Base-by-base conservation (phyloP, 2,888 invertebrate species). In the Agrenia bidenticulata region DNA sequence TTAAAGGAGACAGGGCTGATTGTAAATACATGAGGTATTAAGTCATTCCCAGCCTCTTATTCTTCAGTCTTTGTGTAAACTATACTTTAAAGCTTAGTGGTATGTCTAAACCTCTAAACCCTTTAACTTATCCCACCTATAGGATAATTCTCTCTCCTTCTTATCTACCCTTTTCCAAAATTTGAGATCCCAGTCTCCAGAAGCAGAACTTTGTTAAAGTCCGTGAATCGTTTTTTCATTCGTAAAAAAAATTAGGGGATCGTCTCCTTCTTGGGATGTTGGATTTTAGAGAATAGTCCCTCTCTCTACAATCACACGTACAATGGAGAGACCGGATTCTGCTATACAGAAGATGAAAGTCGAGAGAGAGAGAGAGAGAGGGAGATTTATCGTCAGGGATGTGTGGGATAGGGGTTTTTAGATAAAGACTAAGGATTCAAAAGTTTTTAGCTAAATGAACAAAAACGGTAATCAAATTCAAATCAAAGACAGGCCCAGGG, bases 401-500 rank as follows among this genome's bases (percentile, higher is more conserved):
- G 66, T 63, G 64, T 61, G 65, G 60, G 63, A 55, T 57, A 67
- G 61, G 63, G 63, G 64, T 51, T 51, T 24, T 23, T 23, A 23
- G 23, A 24, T 51, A 51, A 23, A 51, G 51, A 23, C 21, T 50
- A 57, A 53, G 63, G 61, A 66, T 67, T 72, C 68, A 64, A 72
- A 70, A 72, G 63, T 69, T 72, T 73, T 69, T 66, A 70, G 70
- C 71, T 70, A 73, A 76, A 74, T 76, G 74, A 74, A 71, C 72
- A 74, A 73, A 76, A 73, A 74, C 67, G 71, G 73, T 73, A 76
- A 76, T 76, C 76, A 76, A 76, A 76, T 74, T 76, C 76, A 74
- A 76, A 76, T 76, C 76, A 76, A 74, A 76, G 74, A 69, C 70
- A 67, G 54, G 55, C 60, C 60, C 57, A 60, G 55, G 64, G 37